Base-by-base conservation (phyloP, 2,797 vertebrate species). In the Meriones psammophilus region DNA sequence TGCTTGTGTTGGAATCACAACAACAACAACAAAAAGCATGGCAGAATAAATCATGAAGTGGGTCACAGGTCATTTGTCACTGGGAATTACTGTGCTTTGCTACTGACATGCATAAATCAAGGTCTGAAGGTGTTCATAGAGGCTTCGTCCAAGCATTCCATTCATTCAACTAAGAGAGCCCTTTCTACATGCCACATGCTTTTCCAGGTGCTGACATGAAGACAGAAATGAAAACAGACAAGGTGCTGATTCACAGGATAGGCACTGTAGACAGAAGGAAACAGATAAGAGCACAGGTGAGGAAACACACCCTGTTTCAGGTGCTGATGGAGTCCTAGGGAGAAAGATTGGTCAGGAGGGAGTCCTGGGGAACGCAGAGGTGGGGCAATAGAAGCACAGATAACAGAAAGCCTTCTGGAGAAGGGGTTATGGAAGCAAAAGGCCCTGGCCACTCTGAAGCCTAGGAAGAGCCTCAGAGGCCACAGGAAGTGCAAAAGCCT, bases 291-390 rank as follows among this genome's bases (percentile, higher is more conserved):
- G 14, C 64, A 60, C 24, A 4, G n/a, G 10, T 50, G 36, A 58
- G 54, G 73, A 60, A 78, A 42, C 22, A 1, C 20, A 20, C 1
- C 12, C 15, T 33, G 2, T 56, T 50, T 68, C 36, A 24, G 36
- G 7, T 22, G n/a, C 46, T 85, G 73, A 3, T 39, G 64, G 50
- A 28, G 3, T 33, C 20, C n/a, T 15, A 0, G 0, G 7, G 17
- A 62, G 39, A 46, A 68, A 39, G 36, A 30, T 13, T 15, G n/a
- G 22, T 33, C 46, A 30, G 62, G n/a, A 78, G 36, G n/a, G 77
- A 36, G 17, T 12, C 8, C 0, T 13, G 0, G 15, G 12, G 4
- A 24, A 1, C 39, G 66, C 50, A 26, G 12, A 54, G 7, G 5
- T 7, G 10, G 18, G 64, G 1, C 1, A 18, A 18, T 0, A 1